Base-by-base conservation (phyloP, 2,113 vertebrate genomes). In the Cacatua alba region DNA sequence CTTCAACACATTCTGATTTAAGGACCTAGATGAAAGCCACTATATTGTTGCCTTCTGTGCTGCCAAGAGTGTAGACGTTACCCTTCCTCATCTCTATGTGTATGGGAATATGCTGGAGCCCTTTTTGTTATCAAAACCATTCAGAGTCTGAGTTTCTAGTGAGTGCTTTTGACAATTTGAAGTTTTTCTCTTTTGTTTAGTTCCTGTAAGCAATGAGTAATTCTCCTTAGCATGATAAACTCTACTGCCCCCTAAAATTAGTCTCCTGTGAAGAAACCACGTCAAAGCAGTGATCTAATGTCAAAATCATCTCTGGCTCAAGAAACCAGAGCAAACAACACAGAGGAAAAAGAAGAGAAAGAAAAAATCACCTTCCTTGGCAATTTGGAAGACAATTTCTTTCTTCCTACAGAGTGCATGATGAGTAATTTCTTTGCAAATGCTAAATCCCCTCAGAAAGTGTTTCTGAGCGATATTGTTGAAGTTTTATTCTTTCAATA, bases 391-490 rank as follows among this genome's bases (percentile, higher is more conserved):
- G 28, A 93, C 25, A 91, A 74, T 84, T 94, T 96, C 26, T 90
- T 96, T 90, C 94, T 94, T 92, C 92, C 76, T 96, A 88, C 88
- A 68, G 76, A 86, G 21, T 57, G 10, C 29, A 46, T 21, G 75
- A 94, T 95, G 88, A 96, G 76, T 94, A 96, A 96, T 95, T 94
- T 69, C 82, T 90, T 90, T 92, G 86, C 52, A 92, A 96, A 93
- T 96, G 76, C 35, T 93, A 84, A 96, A 90, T 74, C 53, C n/a
- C 62, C 44, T 86, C 41, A 70, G 72, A 93, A 92, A 70, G 12
- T 53, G 35, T 55, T 90, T 64, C 81, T 35, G 69, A 88, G 26
- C 48, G 74, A 75, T 92, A 60, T 33, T 76, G 29, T 53, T 92
- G 76, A 88, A 92, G 24, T 51, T 26, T 88, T 57, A 48, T 65